Evolutionary conservation across 2,797 vertebrate genomes (phyloP).

Genomic region (Periophthalmus magnuspinnatus): DNA sequence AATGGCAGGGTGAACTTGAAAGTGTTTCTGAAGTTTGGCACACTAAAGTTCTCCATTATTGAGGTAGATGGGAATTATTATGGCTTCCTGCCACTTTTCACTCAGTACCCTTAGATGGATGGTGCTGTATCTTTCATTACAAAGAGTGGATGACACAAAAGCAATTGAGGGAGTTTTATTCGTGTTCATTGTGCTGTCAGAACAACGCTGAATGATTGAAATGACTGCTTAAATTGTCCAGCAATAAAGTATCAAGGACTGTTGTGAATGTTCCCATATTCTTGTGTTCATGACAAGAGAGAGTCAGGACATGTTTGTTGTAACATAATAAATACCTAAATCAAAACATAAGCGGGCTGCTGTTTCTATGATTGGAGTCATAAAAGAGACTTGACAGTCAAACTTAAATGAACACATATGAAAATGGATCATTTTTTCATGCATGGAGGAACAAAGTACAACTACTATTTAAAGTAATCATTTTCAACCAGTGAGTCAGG

Average conservation of each 20-base stretch:
- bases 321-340: too few relatives aligned
- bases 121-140: slow-evolving; percentile 18
- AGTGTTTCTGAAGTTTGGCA: slow-evolving; percentile 43
- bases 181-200: neutral
- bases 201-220: slow-evolving; percentile 2
- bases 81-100: slow-evolving; percentile 29
- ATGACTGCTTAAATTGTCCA: neutral
- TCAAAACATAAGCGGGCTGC: neutral
- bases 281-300: neutral
- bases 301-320: neutral
- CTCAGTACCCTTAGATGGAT: slow-evolving; percentile 12
- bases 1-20: slow-evolving; percentile 56
- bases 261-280: neutral
- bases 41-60: slow-evolving; percentile 30
- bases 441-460: neutral
- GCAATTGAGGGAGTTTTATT: slow-evolving; percentile 11
- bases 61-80: slow-evolving; percentile 44
- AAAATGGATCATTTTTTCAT: too few relatives aligned
- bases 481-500: too few relatives aligned
- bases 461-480: too few relatives aligned
- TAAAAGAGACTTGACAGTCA: neutral
- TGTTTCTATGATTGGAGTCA: neutral
- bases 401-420: too few relatives aligned
- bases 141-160: slow-evolving; percentile 15
- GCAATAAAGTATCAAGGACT: neutral